Percentiles rank a stretch among this genome's conserved stretches.
These are phyloP conservation scores for Drosophila anceps DNA, from an alignment of 2,888 invertebrate species.

Conservation along the genomic window DNA sequence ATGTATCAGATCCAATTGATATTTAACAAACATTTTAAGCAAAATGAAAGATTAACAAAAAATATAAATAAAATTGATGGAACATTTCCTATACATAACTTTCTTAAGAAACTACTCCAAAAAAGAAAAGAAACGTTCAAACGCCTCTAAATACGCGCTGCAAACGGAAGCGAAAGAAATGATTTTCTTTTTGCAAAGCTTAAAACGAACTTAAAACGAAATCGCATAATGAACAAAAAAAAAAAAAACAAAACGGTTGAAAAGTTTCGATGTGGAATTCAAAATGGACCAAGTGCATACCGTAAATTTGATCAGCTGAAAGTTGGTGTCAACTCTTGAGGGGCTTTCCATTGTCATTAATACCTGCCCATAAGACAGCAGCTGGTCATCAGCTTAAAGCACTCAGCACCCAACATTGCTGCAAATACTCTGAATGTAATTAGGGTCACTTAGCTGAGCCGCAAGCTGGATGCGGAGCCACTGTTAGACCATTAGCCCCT, in stretches of 20 bases:
- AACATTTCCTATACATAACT: not conserved
- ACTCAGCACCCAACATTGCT: constrained; percentile 2
- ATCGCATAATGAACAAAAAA: constrained; percentile 6
- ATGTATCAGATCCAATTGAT: too few relatives aligned
- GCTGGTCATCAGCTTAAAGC: constrained; percentile 48
- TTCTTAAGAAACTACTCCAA: not conserved
- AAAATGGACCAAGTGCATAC: constrained; percentile 11
- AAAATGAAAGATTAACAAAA: not conserved
- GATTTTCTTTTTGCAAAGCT: constrained; percentile 6
- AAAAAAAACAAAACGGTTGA: not conserved
- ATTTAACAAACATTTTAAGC: not conserved
- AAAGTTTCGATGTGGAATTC: constrained; percentile 5
- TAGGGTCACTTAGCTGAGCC: constrained; percentile 63
- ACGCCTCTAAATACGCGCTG: not conserved
- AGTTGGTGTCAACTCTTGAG: constrained; percentile 59
- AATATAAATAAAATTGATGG: not conserved
- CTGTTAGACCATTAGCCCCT: constrained; percentile 33
- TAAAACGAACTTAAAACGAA: constrained; percentile 12
- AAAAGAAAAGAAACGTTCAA: not conserved
- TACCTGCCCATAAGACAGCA: constrained; percentile 54
- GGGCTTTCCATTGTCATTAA: constrained; percentile 63
- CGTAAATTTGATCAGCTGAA: constrained; percentile 52
- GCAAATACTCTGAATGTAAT: constrained; percentile 54
- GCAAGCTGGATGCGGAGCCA: constrained; percentile 33
- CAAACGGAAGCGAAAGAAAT: constrained; percentile 20